Evolutionary conservation across 2,888 invertebrate genomes (phyloP).

Genomic region (Sabellastarte sp.): DNA sequence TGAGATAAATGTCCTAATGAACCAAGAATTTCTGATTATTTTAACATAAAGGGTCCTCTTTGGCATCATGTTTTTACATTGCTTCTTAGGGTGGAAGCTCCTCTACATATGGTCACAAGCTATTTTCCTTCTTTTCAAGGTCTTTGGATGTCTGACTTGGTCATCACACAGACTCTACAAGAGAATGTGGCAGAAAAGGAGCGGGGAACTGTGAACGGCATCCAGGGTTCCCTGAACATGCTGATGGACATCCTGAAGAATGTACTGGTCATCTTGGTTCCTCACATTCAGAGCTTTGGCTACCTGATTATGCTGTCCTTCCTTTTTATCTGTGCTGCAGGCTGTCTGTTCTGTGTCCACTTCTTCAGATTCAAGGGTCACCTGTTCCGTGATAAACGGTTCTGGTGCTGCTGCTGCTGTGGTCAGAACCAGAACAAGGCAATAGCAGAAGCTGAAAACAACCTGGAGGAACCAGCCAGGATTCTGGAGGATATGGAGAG

Average conservation of each 20-base stretch:
- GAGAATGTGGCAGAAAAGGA: conserved; percentile 60
- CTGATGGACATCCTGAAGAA: conserved; percentile 63
- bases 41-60: too few species aligned
- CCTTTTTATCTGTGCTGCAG: conserved; percentile 44
- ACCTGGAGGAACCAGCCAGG: too few species aligned
- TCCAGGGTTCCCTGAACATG: conserved; percentile 63
- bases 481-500: too few species aligned
- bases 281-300: conserved; percentile 61
- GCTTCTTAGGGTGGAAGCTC: too few species aligned
- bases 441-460: too few species aligned
- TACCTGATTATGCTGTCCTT: conserved; percentile 61
- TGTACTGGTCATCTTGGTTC: conserved; percentile 59
- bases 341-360: conserved; percentile 45
- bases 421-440: too few species aligned
- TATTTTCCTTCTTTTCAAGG: background rate
- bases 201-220: conserved; percentile 63
- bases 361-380: conserved; percentile 34
- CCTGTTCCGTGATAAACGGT: too few species aligned
- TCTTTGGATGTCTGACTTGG: conserved; percentile 56
- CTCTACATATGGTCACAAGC: too few species aligned
- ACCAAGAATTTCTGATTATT: too few species aligned
- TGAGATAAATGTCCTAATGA: background rate
- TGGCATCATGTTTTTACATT: too few species aligned
- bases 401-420: too few species aligned
- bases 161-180: conserved; percentile 63